Conservation (phyloP, 2,888 invertebrate species). For the Spisula solida region DNA sequence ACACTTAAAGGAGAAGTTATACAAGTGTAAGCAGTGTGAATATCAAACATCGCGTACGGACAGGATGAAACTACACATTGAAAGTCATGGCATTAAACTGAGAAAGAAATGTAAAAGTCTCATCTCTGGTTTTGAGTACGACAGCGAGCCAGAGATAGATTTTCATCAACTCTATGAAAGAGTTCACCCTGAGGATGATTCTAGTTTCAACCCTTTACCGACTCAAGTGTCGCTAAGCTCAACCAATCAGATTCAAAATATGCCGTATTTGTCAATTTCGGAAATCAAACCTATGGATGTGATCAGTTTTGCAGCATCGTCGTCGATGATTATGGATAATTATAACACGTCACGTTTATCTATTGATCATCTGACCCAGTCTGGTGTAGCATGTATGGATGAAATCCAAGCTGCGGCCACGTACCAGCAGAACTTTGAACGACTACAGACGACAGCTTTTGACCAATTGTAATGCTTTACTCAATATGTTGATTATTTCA, state of each 20-base stretch:
- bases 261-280: slow-evolving; percentile 33
- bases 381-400: slow-evolving; percentile 46
- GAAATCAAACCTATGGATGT: slow-evolving; percentile 65
- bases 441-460: slow-evolving; percentile 39
- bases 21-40: slow-evolving; percentile 91
- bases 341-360: slow-evolving; percentile 40
- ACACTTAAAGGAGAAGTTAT: slow-evolving; percentile 91
- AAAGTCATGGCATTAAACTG: slow-evolving; percentile 85
- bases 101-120: slow-evolving; percentile 51
- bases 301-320: slow-evolving; percentile 58
- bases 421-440: slow-evolving; percentile 45
- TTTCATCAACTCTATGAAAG: slow-evolving; percentile 64
- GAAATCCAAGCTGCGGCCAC: slow-evolving; percentile 41
- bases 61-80: slow-evolving; percentile 90
- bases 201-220: not conserved
- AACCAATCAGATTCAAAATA: slow-evolving; percentile 26
- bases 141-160: slow-evolving; percentile 51
- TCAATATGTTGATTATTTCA: no score
- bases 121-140: slow-evolving; percentile 34
- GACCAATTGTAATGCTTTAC: slow-evolving; percentile 40
- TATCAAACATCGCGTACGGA: slow-evolving; percentile 91
- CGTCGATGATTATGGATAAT: slow-evolving; percentile 61
- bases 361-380: slow-evolving; percentile 39
- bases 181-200: slow-evolving; percentile 40
- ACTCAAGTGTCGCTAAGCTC: slow-evolving; percentile 33